phyloP scores from a whole-genome alignment of 2,113 vertebrate genomes.

The Lichenostomus cassidix region DNA sequence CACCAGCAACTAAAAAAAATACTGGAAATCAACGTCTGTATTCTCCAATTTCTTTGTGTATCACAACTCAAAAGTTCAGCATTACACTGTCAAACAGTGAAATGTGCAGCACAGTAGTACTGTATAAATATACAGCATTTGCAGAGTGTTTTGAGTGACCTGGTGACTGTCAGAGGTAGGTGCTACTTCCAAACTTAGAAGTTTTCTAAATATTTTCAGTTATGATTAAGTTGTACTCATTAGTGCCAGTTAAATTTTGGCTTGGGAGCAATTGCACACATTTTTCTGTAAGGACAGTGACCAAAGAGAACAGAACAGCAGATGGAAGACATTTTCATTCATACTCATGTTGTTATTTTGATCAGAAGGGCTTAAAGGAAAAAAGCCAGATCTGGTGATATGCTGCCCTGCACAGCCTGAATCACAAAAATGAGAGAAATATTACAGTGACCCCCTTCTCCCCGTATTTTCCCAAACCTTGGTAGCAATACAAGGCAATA shows the following conservation, averaged over 20 bases:
- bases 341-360: background rate
- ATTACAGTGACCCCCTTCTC: background rate
- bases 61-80: background rate
- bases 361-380: slow-evolving; percentile 1
- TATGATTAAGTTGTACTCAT: background rate
- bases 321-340: slow-evolving; percentile 19
- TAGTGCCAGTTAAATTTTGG: background rate
- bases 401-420: background rate
- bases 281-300: background rate
- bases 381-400: background rate
- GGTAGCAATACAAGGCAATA: background rate
- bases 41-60: background rate
- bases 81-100: background rate
- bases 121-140: background rate
- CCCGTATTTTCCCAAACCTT: background rate
- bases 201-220: slow-evolving; percentile 20
- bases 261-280: background rate
- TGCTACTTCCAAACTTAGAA: slow-evolving; percentile 10
- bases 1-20: background rate
- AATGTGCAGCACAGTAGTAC: background rate
- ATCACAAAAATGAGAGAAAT: background rate
- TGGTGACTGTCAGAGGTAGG: background rate
- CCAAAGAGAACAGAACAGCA: background rate
- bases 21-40: background rate
- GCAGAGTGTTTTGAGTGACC: slow-evolving; percentile 24